These are phyloP conservation scores for Agrochola litura DNA, from an alignment of 2,888 invertebrate genomes.

Conservation along the genomic window DNA sequence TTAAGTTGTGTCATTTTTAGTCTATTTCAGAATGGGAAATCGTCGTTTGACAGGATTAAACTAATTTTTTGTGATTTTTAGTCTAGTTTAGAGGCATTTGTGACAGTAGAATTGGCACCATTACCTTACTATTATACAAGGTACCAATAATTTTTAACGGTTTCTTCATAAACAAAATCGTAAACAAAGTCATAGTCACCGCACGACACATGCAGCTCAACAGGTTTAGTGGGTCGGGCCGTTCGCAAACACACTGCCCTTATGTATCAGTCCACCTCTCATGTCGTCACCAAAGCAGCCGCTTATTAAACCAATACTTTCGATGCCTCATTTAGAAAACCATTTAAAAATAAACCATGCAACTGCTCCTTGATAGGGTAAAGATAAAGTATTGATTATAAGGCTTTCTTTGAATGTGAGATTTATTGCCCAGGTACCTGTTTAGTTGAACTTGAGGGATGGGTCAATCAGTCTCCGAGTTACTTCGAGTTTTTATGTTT, in stretches of 20 bases:
- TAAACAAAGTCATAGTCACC: slow-evolving; percentile 71
- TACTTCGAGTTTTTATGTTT: slow-evolving; percentile 31
- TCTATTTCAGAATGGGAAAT: no score
- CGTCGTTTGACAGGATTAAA: no score
- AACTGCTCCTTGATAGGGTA: slow-evolving; percentile 49
- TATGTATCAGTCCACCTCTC: slow-evolving; percentile 71
- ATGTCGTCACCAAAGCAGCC: slow-evolving; percentile 60
- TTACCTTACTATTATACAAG: background rate
- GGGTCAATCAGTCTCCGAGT: slow-evolving; percentile 39
- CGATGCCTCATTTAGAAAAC: slow-evolving; percentile 66
- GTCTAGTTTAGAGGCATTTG: no score
- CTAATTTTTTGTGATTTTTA: no score
- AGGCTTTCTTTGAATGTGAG: slow-evolving; percentile 52
- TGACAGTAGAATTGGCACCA: no score
- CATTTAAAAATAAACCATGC: slow-evolving; percentile 61
- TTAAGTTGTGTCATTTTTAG: no score
- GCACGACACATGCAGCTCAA: slow-evolving; percentile 71
- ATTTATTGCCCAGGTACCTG: slow-evolving; percentile 41
- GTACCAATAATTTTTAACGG: background rate
- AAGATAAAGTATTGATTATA: slow-evolving; percentile 48
- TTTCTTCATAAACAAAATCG: slow-evolving; percentile 32
- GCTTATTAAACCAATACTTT: slow-evolving; percentile 66
- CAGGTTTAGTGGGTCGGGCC: slow-evolving; percentile 84
- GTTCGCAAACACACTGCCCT: slow-evolving; percentile 76
- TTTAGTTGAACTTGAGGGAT: slow-evolving; percentile 44